phyloP scores from a whole-genome alignment of 92 coral and sea anemone genomes.

The Zoanthus gigantus region DNA sequence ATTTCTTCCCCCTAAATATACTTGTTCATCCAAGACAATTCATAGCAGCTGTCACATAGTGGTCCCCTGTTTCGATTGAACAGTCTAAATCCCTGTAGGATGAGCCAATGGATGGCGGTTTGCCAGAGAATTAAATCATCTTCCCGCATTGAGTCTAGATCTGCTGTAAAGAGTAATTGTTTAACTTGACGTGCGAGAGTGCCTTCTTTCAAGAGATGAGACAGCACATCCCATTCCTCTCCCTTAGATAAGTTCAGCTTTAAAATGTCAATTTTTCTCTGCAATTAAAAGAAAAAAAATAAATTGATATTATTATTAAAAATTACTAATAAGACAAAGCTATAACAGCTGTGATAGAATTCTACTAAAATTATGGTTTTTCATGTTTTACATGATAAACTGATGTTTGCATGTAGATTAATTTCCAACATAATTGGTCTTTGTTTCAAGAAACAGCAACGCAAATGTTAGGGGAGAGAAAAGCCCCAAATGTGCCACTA shows the following conservation, averaged over 20 bases:
- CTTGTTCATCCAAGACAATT: slow-evolving; percentile 35
- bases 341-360: too few relatives aligned
- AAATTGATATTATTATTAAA: too few relatives aligned
- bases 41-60: slow-evolving; percentile 28
- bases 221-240: slow-evolving; percentile 35
- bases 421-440: too few relatives aligned
- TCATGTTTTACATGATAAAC: too few relatives aligned
- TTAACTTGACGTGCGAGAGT: slow-evolving; percentile 40
- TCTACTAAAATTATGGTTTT: too few relatives aligned
- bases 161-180: slow-evolving; percentile 17
- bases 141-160: slow-evolving; percentile 24
- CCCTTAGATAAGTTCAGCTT: slow-evolving; percentile 26
- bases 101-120: slow-evolving; percentile 23
- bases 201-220: slow-evolving; percentile 28
- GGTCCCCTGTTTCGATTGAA: slow-evolving; percentile 46
- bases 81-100: slow-evolving; percentile 33
- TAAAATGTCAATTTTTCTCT: slow-evolving; percentile 42
- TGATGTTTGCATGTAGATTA: too few relatives aligned
- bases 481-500: too few relatives aligned
- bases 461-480: too few relatives aligned
- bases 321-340: too few relatives aligned
- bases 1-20: not conserved
- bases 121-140: slow-evolving; percentile 18
- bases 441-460: too few relatives aligned
- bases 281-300: not conserved